Percentiles rank a stretch among this genome's conserved stretches.
phyloP scores from a whole-genome alignment of 2,113 vertebrate species.

The Chaetura pelagica region DNA sequence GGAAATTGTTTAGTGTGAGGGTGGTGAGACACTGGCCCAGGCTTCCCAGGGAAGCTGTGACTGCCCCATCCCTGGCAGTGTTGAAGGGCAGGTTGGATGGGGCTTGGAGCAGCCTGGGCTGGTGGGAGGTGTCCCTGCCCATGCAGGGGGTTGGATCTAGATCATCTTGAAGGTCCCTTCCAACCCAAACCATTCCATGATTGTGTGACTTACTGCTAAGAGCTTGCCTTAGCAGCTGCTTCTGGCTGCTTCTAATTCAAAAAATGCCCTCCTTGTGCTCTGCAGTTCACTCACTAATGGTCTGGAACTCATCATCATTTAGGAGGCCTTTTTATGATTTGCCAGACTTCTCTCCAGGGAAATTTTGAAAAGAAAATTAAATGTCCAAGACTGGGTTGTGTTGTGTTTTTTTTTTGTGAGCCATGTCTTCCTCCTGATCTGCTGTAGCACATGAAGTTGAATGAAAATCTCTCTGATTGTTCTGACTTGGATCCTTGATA shows the following conservation, averaged over 20 bases:
- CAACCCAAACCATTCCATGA: no score
- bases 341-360: background rate
- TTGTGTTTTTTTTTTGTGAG: background rate
- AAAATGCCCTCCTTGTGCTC: background rate
- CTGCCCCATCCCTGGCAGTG: no score
- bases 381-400: background rate
- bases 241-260: background rate
- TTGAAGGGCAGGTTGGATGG: no score
- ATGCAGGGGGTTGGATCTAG: no score
- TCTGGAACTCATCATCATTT: background rate
- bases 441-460: background rate
- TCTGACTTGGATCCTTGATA: background rate
- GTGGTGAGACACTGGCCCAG: no score
- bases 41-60: no score
- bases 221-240: constrained; percentile 2
- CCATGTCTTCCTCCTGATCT: background rate
- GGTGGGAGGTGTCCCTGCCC: no score
- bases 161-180: no score
- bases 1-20: no score
- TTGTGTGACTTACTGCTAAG: background rate
- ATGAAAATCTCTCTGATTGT: background rate
- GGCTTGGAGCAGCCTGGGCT: no score
- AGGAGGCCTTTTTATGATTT: background rate
- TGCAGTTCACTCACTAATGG: background rate
- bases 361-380: background rate